Conservation (phyloP, 2,113 vertebrate species). For the zebrafish (Danio rerio) region DNA sequence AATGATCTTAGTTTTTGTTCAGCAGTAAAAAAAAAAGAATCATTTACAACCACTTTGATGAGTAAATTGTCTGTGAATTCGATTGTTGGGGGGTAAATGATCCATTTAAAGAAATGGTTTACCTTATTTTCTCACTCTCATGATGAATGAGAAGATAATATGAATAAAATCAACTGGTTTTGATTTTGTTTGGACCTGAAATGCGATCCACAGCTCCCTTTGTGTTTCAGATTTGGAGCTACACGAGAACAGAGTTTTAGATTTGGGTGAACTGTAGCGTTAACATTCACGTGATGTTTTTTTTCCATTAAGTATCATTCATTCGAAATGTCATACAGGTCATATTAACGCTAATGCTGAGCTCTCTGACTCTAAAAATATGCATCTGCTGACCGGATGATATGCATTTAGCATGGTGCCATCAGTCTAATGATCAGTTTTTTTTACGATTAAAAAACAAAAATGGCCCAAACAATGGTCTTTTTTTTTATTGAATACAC, state of each 20-base stretch:
- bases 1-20: no score
- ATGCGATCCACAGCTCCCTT: not conserved
- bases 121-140: no score
- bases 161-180: not conserved
- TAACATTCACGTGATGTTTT: not conserved
- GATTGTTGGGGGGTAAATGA: no score
- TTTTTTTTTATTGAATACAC: slow-evolving; percentile 31
- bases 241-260: not conserved
- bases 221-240: not conserved
- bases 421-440: slow-evolving; percentile 28
- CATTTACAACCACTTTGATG: no score
- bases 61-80: no score
- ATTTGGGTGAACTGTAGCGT: not conserved
- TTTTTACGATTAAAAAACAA: slow-evolving; percentile 3
- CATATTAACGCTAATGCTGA: not conserved
- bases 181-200: not conserved
- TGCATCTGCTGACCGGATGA: not conserved
- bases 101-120: no score
- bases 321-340: not conserved
- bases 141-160: no score
- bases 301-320: not conserved
- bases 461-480: slow-evolving; percentile 8
- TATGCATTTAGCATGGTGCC: not conserved
- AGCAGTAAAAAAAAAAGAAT: no score
- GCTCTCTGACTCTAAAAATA: not conserved